Base-by-base conservation (phyloP, 1,140 invertebrate species). In the Drosophila equinoxialis region DNA sequence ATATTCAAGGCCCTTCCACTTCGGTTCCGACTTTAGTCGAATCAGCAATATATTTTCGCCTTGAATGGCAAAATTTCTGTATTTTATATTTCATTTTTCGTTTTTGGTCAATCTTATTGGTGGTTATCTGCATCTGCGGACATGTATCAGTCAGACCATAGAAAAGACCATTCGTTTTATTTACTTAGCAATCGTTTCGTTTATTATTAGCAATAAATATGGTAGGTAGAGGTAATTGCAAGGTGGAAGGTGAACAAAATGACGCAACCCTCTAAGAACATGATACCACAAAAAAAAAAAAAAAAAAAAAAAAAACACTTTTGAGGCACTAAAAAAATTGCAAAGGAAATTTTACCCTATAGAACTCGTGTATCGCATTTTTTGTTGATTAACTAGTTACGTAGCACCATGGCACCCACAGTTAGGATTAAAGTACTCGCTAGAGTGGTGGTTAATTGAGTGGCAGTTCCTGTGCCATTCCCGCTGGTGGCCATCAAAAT, bases 191-290 rank as follows among this genome's bases (percentile, higher is more conserved):
- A 69, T 74, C 58, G 45, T 57, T 66, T 70, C 63, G 48, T 77
- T 77, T 77, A 77, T 77, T 77, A 71, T 59, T 39, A 70, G 67
- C 75, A 74, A 77, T 77, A 77, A 74, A 77, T 77, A 74, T 45
- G 63, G 67, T 74, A 74, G 75, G 70, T 59, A 51, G 14, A 51
- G 17, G 17, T 10, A 23, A 51, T 23, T 51, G 17, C 17, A 51
- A 23, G 45, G 17, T 51, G 45, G 57, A 14, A 59, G 33, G 33
- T 59, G 57, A 59, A 37, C 10, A 17, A 26, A 6, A 59, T 59
- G 57, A 59, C 57, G 57, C 57, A 59, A 59, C 57, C 60, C 73
- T 63, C 35, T 71, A 45, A 77, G 55, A 70, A 70, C 70, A 70
- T 77, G 73, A 67, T 59, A 77, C 54, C 37, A 39, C 55, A 41